Base-by-base conservation (phyloP, 2,888 invertebrate genomes). In the Stenodera caucasica region DNA sequence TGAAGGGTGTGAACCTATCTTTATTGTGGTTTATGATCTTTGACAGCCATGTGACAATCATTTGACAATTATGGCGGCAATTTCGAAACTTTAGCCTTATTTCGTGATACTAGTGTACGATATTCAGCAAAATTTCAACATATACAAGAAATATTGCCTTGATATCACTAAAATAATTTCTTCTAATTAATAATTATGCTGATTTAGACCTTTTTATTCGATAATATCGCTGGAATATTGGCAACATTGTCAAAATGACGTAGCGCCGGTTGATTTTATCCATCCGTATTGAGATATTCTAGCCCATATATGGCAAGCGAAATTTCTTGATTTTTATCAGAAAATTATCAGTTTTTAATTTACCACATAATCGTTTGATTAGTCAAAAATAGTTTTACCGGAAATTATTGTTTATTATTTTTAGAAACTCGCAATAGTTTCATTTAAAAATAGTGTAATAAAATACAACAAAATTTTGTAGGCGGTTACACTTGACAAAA, bases 221-320 rank as follows among this genome's bases (percentile, higher is more conserved):
- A 26, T 26, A 4, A 26, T 26, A 4, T 26, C 26, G 5, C 5
- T 26, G 2, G 3, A 26, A 26, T 26, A 26, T 4, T 37, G 37
- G 37, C 37, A 37, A 37, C 37, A n/a, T 6, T 37, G 45, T 21
- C 5, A 0, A n/a, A 23, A n/a, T 45, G 45, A 45, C 45, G 45
- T 45, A 21, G n/a, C 5, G 45, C 45, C 45, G 45, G 45, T 23
- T 45, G 45, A 45, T 45, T 40, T 11, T 15, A 15, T 15, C 37
- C 30, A 51, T 51, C 32, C 18, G 51, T 51, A 2, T 11, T 9
- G 29, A 18, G 32, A 18, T 51, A 4, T 51, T 9, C 4, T 32
- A 45, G 56, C 59, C 71, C 71, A 65, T 70, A 61, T 71, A 71
- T 65, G 71, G 71, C 62, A 71, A 72, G 72, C 70, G 67, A 72